These are phyloP conservation scores for Lamprologus lemairii DNA, from an alignment of 2,113 vertebrate species.

Conservation along the genomic window DNA sequence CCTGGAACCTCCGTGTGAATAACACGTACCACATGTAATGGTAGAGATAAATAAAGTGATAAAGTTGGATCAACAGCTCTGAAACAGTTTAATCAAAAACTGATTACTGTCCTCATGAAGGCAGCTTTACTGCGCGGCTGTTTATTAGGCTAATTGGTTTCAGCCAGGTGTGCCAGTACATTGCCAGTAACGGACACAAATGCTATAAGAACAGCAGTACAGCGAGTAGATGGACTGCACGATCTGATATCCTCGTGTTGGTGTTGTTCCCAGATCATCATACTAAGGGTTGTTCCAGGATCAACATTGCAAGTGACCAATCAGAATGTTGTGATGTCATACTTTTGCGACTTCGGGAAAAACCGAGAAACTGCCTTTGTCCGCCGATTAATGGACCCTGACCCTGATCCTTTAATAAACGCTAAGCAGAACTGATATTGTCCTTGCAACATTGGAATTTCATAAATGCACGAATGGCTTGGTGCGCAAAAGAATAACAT, in stretches of 20 bases:
- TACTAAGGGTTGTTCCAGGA: no score
- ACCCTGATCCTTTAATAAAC: no score
- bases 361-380: no score
- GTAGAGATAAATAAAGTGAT: not conserved
- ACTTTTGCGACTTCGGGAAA: no score
- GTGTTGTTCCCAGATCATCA: no score
- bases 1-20: not conserved
- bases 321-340: no score
- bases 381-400: rapidly evolving
- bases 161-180: not conserved
- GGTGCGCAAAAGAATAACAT: rapidly evolving
- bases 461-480: no score
- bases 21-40: not conserved
- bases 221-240: not conserved
- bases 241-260: no score
- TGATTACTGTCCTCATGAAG: not conserved
- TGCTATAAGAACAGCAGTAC: not conserved
- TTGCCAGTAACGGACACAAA: not conserved
- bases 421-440: no score
- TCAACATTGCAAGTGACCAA: no score
- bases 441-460: no score
- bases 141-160: not conserved
- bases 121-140: not conserved
- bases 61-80: not conserved
- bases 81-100: not conserved